phyloP scores from a whole-genome alignment of 2,797 vertebrate species.

The Hyperoplus lanceolatus region DNA sequence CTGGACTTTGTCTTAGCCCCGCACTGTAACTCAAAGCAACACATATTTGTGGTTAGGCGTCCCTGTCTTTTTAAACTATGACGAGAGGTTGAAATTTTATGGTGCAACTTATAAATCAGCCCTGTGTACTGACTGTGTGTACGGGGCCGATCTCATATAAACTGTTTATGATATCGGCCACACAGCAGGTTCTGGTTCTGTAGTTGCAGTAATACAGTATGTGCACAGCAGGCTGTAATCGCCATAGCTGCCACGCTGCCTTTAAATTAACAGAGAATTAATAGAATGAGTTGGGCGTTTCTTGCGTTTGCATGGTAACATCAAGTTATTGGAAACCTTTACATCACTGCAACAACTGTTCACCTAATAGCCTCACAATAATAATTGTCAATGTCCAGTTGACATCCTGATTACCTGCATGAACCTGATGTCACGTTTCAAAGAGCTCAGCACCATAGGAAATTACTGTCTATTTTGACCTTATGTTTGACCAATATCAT shows the following conservation, averaged over 20 bases:
- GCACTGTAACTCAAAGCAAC: slow-evolving; percentile 45
- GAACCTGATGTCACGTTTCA: slow-evolving; percentile 24
- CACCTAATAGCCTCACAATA: slow-evolving; percentile 14
- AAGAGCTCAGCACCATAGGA: slow-evolving; percentile 19
- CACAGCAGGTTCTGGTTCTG: background rate
- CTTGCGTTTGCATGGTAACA: background rate
- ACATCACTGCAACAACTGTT: slow-evolving; percentile 16
- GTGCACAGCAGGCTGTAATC: background rate
- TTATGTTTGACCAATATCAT: slow-evolving; percentile 18
- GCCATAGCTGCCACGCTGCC: background rate
- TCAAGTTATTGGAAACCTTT: slow-evolving; percentile 4
- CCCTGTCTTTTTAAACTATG: slow-evolving; percentile 42
- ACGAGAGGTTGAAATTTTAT: slow-evolving; percentile 29
- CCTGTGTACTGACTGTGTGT: background rate
- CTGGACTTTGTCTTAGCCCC: slow-evolving; percentile 53
- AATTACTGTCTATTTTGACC: slow-evolving; percentile 9
- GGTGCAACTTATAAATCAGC: slow-evolving; percentile 19
- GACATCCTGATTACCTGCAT: slow-evolving; percentile 45
- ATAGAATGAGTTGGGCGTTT: background rate
- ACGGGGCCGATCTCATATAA: background rate
- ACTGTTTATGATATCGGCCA: background rate
- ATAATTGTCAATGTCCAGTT: slow-evolving; percentile 14
- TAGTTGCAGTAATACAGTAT: slow-evolving; percentile 2
- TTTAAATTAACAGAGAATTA: slow-evolving; percentile 12
- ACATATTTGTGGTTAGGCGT: slow-evolving; percentile 33